Conservation (phyloP, 2,888 invertebrate genomes). For the Xanthorhoe spadicearia region DNA sequence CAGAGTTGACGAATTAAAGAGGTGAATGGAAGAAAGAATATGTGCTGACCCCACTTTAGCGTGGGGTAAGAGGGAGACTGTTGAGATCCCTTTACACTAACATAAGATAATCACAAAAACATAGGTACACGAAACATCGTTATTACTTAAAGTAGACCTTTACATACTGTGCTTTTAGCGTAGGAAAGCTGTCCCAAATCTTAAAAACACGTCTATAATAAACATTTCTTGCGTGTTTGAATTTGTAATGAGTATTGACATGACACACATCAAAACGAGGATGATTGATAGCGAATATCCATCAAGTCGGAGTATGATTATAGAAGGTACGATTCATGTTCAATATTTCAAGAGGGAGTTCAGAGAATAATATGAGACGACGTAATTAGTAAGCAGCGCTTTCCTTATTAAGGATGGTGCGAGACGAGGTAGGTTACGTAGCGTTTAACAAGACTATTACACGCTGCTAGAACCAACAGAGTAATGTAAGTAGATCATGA, state of each 20-base stretch:
- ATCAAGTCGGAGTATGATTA: conserved; percentile 14
- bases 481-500: not conserved
- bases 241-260: conserved; percentile 12
- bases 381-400: conserved; percentile 5
- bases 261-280: conserved; percentile 15
- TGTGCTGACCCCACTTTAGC: too few relatives aligned
- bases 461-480: not conserved
- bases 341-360: conserved; percentile 7
- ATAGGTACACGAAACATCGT: too few relatives aligned
- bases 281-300: conserved; percentile 12
- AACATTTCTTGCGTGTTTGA: conserved; percentile 9
- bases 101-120: too few relatives aligned
- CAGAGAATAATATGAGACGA: conserved; percentile 11
- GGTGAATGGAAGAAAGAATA: too few relatives aligned
- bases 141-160: too few relatives aligned
- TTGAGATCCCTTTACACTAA: too few relatives aligned
- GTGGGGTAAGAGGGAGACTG: too few relatives aligned
- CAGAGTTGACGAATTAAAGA: too few relatives aligned
- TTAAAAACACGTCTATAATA: not conserved
- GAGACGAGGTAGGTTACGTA: not conserved
- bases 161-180: too few relatives aligned
- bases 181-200: not conserved
- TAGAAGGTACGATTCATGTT: conserved; percentile 1
- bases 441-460: not conserved
- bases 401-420: conserved; percentile 1